Evolutionary conservation across 2,113 vertebrate genomes (phyloP).

Genomic region (Prolemur simus): DNA sequence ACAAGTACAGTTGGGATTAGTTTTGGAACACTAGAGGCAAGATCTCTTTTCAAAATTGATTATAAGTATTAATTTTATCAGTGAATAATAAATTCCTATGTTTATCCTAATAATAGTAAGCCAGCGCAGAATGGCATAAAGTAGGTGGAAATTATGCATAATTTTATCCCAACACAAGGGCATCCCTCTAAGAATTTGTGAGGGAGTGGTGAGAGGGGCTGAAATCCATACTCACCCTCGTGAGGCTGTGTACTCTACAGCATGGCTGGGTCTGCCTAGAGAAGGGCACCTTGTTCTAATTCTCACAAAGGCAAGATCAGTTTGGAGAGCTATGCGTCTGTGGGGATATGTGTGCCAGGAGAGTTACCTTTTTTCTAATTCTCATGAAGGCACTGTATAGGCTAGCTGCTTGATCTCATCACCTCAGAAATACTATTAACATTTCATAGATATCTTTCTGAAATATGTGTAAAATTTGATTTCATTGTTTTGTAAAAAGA

Average conservation of each 20-base stretch:
- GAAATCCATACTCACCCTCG: not conserved
- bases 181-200: not conserved
- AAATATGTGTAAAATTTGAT: not conserved
- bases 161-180: not conserved
- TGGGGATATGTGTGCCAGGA: not conserved
- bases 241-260: too few species aligned
- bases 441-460: not conserved
- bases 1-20: not conserved
- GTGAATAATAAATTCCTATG: not conserved
- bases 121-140: not conserved
- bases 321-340: not conserved
- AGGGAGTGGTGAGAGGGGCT: not conserved
- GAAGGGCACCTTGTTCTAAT: not conserved
- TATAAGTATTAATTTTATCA: not conserved
- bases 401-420: not conserved
- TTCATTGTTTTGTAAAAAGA: not conserved
- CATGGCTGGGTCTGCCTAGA: not conserved
- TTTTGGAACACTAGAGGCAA: not conserved
- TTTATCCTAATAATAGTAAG: constrained; percentile 6
- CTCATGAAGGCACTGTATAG: not conserved
- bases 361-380: not conserved
- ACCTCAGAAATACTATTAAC: not conserved
- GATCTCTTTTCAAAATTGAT: not conserved
- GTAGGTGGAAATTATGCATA: not conserved
- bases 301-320: not conserved